These are phyloP conservation scores for Lithophane semibrunnea DNA, from an alignment of 2,888 invertebrate species.

Conservation along the genomic window DNA sequence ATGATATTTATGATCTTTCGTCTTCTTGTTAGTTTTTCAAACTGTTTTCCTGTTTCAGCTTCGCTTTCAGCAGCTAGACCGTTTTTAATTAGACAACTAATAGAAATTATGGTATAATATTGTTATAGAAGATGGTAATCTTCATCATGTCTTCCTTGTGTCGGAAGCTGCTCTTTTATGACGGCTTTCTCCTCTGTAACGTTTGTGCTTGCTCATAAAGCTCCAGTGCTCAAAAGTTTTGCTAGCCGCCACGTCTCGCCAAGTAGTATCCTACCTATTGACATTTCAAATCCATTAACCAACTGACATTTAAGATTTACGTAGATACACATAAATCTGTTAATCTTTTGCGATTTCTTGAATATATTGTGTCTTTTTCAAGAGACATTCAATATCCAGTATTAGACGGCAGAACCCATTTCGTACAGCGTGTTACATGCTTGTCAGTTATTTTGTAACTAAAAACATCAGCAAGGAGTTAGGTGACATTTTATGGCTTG, in stretches of 20 bases:
- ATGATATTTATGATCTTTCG: background rate
- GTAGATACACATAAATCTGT: constrained; percentile 24
- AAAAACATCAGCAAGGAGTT: constrained; percentile 62
- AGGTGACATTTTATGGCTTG: constrained; percentile 78
- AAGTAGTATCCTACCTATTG: constrained; percentile 31
- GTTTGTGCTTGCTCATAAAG: background rate
- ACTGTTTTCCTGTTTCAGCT: background rate
- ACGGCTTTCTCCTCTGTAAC: background rate
- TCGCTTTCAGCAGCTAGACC: background rate
- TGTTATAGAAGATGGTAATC: background rate
- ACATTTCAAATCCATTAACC: constrained; percentile 35
- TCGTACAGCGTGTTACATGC: background rate
- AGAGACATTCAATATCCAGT: background rate
- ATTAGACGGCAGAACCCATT: constrained; percentile 47
- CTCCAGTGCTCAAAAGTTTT: background rate
- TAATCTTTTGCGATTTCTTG: constrained; percentile 36
- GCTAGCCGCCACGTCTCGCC: background rate
- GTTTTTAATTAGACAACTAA: background rate
- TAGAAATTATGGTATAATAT: background rate
- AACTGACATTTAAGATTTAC: constrained; percentile 23
- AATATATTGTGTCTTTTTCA: background rate
- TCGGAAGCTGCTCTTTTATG: background rate
- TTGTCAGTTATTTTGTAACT: constrained; percentile 58
- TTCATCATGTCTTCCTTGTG: no score
- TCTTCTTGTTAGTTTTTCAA: background rate